Evolutionary conservation across 2,888 invertebrate species (phyloP).

Genomic region (Drepanosiphum platanoidis): DNA sequence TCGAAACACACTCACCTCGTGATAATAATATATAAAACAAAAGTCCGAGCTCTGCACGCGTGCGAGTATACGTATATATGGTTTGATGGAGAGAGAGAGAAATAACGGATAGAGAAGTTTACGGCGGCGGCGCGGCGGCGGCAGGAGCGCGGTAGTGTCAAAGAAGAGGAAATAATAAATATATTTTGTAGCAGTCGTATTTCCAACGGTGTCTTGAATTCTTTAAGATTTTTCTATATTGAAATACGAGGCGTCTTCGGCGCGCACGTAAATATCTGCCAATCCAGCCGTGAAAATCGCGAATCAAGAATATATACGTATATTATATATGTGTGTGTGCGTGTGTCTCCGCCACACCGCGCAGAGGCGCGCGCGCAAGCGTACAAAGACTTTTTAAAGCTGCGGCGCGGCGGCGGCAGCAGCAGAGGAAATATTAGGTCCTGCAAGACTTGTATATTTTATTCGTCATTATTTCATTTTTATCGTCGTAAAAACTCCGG

Average conservation of each 20-base stretch:
- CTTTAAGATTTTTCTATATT: slow-evolving; percentile 31
- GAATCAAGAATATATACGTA: background rate
- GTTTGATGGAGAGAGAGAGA: background rate
- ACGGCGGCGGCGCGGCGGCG: background rate
- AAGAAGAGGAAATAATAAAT: slow-evolving; percentile 41
- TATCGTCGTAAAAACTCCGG: background rate
- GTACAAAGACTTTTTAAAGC: background rate
- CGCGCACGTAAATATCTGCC: slow-evolving; percentile 8
- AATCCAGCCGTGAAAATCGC: slow-evolving; percentile 34
- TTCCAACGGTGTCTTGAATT: slow-evolving; percentile 16
- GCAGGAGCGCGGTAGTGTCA: background rate
- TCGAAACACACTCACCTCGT: too few species aligned
- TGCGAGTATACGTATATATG: background rate
- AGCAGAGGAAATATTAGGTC: background rate
- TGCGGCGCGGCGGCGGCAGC: background rate
- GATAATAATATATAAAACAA: slow-evolving; percentile 11
- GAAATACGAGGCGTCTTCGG: slow-evolving; percentile 33
- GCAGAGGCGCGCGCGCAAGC: background rate
- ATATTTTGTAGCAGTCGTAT: slow-evolving; percentile 12
- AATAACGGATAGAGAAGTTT: background rate
- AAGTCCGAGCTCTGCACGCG: background rate
- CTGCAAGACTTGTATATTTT: background rate
- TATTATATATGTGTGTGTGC: background rate
- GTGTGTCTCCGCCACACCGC: background rate
- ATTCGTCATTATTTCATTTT: slow-evolving; percentile 56